Base-by-base conservation (phyloP, 2,888 invertebrate species). In the Polydrusus pterygomalis region DNA sequence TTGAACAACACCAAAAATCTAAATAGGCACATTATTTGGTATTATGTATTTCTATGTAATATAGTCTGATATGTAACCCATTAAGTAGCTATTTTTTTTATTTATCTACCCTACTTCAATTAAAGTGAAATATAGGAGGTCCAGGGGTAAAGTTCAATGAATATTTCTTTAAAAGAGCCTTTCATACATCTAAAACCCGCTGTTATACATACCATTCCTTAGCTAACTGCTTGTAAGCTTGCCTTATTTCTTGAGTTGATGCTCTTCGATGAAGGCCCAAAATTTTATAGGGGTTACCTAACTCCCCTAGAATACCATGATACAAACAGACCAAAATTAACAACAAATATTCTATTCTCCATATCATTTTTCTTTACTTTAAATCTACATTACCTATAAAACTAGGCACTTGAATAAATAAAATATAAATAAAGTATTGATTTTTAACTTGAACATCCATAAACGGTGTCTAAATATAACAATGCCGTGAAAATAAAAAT, bases 171-270 rank as follows among this genome's bases (percentile, higher is more conserved):
- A 47, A 47, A 1, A 47, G 17, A 47, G n/a, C 47, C 2, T 3
- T 47, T 8, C 34, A 34, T 34, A 34, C 2, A 34, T 8, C 13
- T 34, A 7, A 10, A 47, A 47, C 3, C 17, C n/a, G 0, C 2
- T n/a, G 2, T 47, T 25, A 9, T 30, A 54, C 71, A 89, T 87
- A 96, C 96, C 97, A 97, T 91, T 96, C 95, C 88, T 95, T 97
- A 17, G 95, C 97, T 79, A 97, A 89, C 86, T 94, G 93, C 85
- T 95, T 96, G 86, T 97, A 98, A 3, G 97, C 95, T 86, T 93
- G 94, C 80, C 96, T 92, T 81, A 98, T 96, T 83, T 97, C 97
- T 79, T 92, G 92, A 56, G 92, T 86, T n/a, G 92, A 90, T 10
- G 97, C 94, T 83, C 92, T 91, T 81, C 91, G 91, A 81, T 91